Conservation (phyloP, 2,113 vertebrate genomes). For the Poecilia latipinna region DNA sequence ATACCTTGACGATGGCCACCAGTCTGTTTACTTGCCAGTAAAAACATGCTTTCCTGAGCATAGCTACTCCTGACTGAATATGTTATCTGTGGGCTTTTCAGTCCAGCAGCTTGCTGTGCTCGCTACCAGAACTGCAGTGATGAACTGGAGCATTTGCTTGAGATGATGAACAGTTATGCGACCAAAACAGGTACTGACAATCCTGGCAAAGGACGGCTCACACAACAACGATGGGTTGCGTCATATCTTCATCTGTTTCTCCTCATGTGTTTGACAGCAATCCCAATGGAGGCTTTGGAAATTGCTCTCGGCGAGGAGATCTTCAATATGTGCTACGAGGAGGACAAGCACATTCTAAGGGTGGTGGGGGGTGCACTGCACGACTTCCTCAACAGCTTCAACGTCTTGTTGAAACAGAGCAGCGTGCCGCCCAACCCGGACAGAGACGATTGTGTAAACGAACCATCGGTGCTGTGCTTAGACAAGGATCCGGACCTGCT, state of each 20-base stretch:
- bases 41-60: not conserved
- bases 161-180: conserved; percentile 85
- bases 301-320: conserved; percentile 91
- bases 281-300: conserved; percentile 83
- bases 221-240: not conserved
- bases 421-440: conserved; percentile 75
- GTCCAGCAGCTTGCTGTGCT: conserved; percentile 61
- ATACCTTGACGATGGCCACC: not conserved
- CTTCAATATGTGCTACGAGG: conserved; percentile 94
- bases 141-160: conserved; percentile 84
- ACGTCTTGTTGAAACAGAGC: conserved; percentile 93
- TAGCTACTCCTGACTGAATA: conserved; percentile 8
- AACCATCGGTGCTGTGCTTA: conserved; percentile 93
- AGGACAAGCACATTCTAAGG: conserved; percentile 91
- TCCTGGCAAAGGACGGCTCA: not conserved
- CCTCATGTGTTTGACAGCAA: conserved; percentile 76
- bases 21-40: not conserved
- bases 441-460: conserved; percentile 79
- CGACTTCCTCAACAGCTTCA: conserved; percentile 98
- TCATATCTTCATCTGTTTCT: conserved; percentile 2
- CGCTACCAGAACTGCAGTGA: conserved; percentile 79
- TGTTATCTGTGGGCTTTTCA: conserved; percentile 55
- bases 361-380: conserved; percentile 96
- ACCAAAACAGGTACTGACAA: conserved; percentile 84
- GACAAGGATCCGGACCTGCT: conserved; percentile 92